Conservation (phyloP, 1,140 invertebrate genomes). For the Bombus pascuorum region DNA sequence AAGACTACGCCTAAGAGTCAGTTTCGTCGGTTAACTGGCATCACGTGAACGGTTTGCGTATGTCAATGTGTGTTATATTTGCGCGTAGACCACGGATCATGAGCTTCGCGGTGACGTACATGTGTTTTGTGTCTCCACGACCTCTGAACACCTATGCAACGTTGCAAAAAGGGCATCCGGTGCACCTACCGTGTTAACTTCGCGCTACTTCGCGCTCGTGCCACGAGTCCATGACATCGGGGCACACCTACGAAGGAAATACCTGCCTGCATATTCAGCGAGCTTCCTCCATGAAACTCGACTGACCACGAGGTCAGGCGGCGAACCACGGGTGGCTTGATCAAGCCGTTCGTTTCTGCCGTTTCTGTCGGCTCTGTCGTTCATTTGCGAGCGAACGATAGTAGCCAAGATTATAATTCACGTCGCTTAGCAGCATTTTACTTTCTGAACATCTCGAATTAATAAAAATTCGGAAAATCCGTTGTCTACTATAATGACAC, state of each 20-base stretch:
- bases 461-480: no score
- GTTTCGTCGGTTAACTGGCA: conserved; percentile 44
- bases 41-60: not conserved
- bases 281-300: conserved; percentile 62
- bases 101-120: conserved; percentile 54
- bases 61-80: not conserved
- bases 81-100: conserved; percentile 27
- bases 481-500: no score
- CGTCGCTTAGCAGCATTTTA: no score
- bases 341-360: conserved; percentile 19
- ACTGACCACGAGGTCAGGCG: conserved; percentile 15
- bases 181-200: conserved; percentile 68
- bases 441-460: no score
- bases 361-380: not conserved
- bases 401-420: not conserved
- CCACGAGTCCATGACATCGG: conserved; percentile 55
- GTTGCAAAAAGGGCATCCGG: conserved; percentile 59
- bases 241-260: conserved; percentile 73
- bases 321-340: no score
- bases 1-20: conserved; percentile 69
- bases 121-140: conserved; percentile 55
- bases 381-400: not conserved
- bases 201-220: conserved; percentile 56
- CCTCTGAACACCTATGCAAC: conserved; percentile 42
- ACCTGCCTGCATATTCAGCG: conserved; percentile 61